Percentiles rank a stretch among this genome's conserved stretches.
Evolutionary conservation across 2,797 vertebrate species (phyloP).

Genomic region (Mus spretus): DNA sequence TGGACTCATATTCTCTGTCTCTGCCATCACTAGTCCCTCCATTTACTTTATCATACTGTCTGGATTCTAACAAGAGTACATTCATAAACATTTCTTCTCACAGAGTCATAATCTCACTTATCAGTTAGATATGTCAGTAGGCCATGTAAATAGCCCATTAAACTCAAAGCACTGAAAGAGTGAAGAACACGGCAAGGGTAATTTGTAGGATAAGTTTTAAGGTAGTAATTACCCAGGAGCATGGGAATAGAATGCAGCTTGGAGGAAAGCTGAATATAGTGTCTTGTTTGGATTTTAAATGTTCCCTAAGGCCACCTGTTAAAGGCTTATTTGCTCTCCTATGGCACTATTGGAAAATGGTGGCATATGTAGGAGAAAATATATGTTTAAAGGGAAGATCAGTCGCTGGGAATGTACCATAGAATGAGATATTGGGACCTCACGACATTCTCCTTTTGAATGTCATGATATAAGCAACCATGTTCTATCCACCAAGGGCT

Average conservation of each 20-base stretch:
- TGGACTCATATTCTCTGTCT: neutral
- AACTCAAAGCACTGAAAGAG: constrained; percentile 34
- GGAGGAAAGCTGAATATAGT: neutral
- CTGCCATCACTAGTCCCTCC: neutral
- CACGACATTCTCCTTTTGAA: neutral
- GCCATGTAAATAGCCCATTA: neutral
- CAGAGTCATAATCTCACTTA: neutral
- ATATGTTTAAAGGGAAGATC: neutral
- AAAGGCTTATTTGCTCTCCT: neutral
- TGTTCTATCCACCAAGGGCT: neutral
- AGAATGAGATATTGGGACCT: too few species aligned
- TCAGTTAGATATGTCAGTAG: neutral
- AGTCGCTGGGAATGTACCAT: neutral
- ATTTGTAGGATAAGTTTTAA: neutral
- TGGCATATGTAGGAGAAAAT: neutral
- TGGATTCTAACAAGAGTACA: too few species aligned
- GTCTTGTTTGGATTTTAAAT: neutral
- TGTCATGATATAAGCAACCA: neutral
- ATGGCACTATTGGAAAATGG: neutral
- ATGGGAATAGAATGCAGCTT: neutral
- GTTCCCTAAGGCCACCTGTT: neutral
- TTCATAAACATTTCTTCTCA: neutral
- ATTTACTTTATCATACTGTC: constrained; percentile 14
- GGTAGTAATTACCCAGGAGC: neutral
- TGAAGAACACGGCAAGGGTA: neutral